A percentile compares a stretch with the other conserved stretches of the same genome.
These are phyloP conservation scores for Epinotia bilunana DNA, from an alignment of 2,888 invertebrate genomes.

Conservation along the genomic window DNA sequence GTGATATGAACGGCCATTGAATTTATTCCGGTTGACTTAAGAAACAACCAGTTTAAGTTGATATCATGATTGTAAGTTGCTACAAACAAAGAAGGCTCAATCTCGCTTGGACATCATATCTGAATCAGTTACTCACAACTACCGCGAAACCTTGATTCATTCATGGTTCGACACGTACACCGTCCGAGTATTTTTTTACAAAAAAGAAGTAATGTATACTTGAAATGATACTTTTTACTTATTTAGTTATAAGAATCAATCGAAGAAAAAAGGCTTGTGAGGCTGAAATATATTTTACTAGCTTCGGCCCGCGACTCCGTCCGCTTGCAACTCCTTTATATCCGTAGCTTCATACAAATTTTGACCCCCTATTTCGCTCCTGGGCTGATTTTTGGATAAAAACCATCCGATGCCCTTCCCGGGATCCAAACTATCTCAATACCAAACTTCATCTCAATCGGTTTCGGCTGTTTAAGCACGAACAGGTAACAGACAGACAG, in stretches of 20 bases:
- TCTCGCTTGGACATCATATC: neutral
- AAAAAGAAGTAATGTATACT: neutral
- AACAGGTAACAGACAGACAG: too few relatives aligned
- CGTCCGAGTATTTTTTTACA: neutral
- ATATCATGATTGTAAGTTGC: neutral
- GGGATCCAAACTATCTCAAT: too few relatives aligned
- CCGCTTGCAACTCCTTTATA: too few relatives aligned
- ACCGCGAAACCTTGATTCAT: slow-evolving; percentile 36
- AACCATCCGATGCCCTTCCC: too few relatives aligned
- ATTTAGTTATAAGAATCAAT: neutral
- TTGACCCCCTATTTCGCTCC: too few relatives aligned
- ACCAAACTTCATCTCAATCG: too few relatives aligned
- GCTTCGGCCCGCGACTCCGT: too few relatives aligned
- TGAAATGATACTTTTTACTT: neutral
- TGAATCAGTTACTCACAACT: slow-evolving; percentile 29
- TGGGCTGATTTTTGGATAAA: too few relatives aligned
- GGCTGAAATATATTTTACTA: too few relatives aligned
- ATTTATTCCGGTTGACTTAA: slow-evolving; percentile 26
- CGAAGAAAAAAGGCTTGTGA: neutral
- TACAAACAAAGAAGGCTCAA: neutral
- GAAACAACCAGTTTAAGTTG: neutral
- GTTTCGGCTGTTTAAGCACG: too few relatives aligned
- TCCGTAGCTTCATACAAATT: too few relatives aligned
- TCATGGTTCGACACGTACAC: slow-evolving; percentile 38
- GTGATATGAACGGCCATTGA: slow-evolving; percentile 20